phyloP scores from a whole-genome alignment of 2,888 invertebrate genomes.

The Bhutanitis thaidina region DNA sequence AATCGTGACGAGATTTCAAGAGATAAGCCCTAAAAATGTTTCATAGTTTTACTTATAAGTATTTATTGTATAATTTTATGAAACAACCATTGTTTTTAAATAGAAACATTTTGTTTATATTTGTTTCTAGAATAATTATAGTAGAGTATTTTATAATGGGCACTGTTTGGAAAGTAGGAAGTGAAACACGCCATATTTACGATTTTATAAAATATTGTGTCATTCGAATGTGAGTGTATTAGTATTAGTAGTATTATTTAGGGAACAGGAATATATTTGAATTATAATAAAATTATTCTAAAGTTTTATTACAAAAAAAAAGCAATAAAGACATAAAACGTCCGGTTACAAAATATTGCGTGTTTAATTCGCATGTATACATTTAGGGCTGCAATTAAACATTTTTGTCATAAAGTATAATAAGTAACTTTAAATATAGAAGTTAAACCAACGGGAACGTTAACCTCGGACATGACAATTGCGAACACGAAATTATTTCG shows the following conservation, averaged over 20 bases:
- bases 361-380: slow-evolving; percentile 18
- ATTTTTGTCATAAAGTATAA: slow-evolving; percentile 18
- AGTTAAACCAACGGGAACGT: too few species aligned
- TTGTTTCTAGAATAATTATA: too few species aligned
- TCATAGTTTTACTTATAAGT: slow-evolving; percentile 45
- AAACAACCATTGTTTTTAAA: slow-evolving; percentile 28
- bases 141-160: too few species aligned
- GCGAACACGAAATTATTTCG: not conserved
- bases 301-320: too few species aligned
- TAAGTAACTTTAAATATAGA: slow-evolving; percentile 20
- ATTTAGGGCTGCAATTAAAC: slow-evolving; percentile 9
- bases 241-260: too few species aligned
- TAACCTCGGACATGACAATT: slow-evolving; percentile 12
- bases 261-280: too few species aligned
- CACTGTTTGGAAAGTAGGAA: too few species aligned
- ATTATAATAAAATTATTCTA: too few species aligned
- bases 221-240: too few species aligned
- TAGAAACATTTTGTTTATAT: slow-evolving; percentile 21
- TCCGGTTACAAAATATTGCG: slow-evolving; percentile 1
- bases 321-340: too few species aligned
- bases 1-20: slow-evolving; percentile 61
- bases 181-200: too few species aligned
- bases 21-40: slow-evolving; percentile 46
- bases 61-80: slow-evolving; percentile 38
- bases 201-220: too few species aligned